Evolutionary conservation across 1,140 invertebrate genomes (phyloP), one percentile per base, ranked within the genome.

Genomic region (Macrocentrus cingulum): DNA sequence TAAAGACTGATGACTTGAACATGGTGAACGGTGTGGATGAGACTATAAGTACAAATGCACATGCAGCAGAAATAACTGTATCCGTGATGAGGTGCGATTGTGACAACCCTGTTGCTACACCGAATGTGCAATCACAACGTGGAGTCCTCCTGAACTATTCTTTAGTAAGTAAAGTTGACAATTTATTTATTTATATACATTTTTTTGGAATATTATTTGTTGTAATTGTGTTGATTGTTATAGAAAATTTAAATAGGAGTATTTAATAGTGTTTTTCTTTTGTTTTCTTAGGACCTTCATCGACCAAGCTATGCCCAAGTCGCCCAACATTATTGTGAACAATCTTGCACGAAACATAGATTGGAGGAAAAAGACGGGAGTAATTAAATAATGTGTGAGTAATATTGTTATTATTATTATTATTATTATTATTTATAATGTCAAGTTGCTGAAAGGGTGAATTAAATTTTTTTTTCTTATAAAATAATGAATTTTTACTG

Each of bases 241-340:
- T n/a, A n/a, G n/a, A n/a, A n/a, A n/a, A n/a, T n/a, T n/a, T n/a
- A n/a, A n/a, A n/a, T n/a, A n/a, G n/a, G n/a, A n/a, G n/a, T n/a
- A n/a, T n/a, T 60, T 49, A 56, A 41, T 48, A 3, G 36, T 37
- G 45, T n/a, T 63, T 56, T 66, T 32, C 54, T 59, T 63, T 37
- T 59, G 56, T 61, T 34, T n/a, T n/a, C 48, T 44, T 66, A 80
- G 76, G 78, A 84, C 64, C 81, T 82, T 63, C 83, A 83, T 61
- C 82, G 87, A 75, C 83, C 91, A 71, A 91, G 89, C 75, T 92
- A 91, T 82, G 90, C 90, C 65, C 89, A 91, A 83, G 90, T 91
- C 72, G 89, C 90, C 62, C 88, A 90, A 68, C 87, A 89, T 69
- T 84, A 85, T 73, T 86, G 86, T 64, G 84, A 86, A 65, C 68